Percentiles rank a stretch among this genome's conserved stretches.
These are phyloP conservation scores for Venustoraphidia nigricollis DNA, from an alignment of 2,888 invertebrate genomes.

Conservation along the genomic window DNA sequence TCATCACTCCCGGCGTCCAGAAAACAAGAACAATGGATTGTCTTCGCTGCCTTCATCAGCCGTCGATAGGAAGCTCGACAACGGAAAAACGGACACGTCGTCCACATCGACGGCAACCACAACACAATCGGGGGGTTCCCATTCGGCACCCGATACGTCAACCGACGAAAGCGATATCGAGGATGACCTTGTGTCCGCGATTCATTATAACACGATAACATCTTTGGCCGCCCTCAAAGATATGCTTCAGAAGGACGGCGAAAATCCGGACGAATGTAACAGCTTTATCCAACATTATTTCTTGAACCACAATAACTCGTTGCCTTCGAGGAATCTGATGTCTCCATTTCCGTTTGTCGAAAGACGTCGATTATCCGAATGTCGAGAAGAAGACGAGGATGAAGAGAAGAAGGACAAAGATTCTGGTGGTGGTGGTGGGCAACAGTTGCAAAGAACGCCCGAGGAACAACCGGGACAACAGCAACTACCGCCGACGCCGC, in stretches of 20 bases:
- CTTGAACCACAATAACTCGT: constrained; percentile 53
- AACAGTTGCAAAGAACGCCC: neutral
- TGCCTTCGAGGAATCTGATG: constrained; percentile 43
- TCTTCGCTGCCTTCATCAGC: neutral
- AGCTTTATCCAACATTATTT: constrained; percentile 58
- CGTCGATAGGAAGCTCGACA: neutral
- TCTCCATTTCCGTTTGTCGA: constrained; percentile 37
- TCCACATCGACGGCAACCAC: neutral
- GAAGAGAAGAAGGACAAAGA: constrained; percentile 29
- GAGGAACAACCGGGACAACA: constrained; percentile 15
- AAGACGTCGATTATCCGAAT: constrained; percentile 59
- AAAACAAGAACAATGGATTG: neutral
- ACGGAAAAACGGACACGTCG: neutral
- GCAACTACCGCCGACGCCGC: constrained; percentile 2
- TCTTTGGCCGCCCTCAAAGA: constrained; percentile 52
- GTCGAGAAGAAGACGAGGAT: constrained; percentile 72
- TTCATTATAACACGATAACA: constrained; percentile 54
- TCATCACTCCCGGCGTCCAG: neutral
- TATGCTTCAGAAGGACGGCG: constrained; percentile 42
- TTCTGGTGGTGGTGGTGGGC: too few relatives aligned
- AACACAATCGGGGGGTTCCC: too few relatives aligned
- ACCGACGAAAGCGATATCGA: constrained; percentile 43
- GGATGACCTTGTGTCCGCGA: constrained; percentile 46
- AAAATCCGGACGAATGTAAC: constrained; percentile 36
- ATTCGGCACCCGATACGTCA: constrained; percentile 7